Conservation (phyloP, 1,140 invertebrate species). For the Papilio glaucus region DNA sequence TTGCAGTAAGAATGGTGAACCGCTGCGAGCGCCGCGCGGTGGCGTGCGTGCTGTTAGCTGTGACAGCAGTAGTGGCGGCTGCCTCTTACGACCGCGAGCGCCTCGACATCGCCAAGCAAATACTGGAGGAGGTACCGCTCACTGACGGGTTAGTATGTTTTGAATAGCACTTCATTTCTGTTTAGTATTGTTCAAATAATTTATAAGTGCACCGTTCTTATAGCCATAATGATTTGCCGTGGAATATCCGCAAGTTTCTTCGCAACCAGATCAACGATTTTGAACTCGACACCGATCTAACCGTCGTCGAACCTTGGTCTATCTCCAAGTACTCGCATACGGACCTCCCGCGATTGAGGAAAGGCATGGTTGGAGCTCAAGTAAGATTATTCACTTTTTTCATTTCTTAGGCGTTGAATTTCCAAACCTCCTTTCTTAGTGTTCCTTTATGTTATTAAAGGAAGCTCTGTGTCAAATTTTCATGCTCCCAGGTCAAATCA, state of each 20-base stretch:
- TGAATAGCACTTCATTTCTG: not conserved
- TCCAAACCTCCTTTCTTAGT: too few relatives aligned
- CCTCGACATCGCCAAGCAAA: slow-evolving; percentile 85
- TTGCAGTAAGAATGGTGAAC: slow-evolving; percentile 63
- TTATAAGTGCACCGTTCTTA: slow-evolving; percentile 45
- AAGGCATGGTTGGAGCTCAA: slow-evolving; percentile 91
- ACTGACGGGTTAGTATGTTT: slow-evolving; percentile 85
- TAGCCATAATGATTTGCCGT: slow-evolving; percentile 94
- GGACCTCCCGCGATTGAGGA: slow-evolving; percentile 88
- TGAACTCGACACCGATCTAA: slow-evolving; percentile 88
- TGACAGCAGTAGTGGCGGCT: slow-evolving; percentile 72
- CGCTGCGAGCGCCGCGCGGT: slow-evolving; percentile 62
- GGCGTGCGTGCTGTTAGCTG: slow-evolving; percentile 70
- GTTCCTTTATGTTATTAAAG: too few relatives aligned
- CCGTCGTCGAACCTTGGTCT: slow-evolving; percentile 88
- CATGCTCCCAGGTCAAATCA: too few relatives aligned
- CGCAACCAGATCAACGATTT: slow-evolving; percentile 90
- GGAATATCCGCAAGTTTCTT: slow-evolving; percentile 92
- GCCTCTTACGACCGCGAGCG: slow-evolving; percentile 83
- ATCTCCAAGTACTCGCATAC: slow-evolving; percentile 91
- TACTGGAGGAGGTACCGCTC: slow-evolving; percentile 86
- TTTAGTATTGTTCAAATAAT: slow-evolving; percentile 19
- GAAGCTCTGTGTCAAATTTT: too few relatives aligned
- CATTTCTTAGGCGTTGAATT: too few relatives aligned
- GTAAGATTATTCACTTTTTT: slow-evolving; percentile 67